Percentiles rank a stretch among this genome's conserved stretches.
phyloP scores from a whole-genome alignment of 2,113 vertebrate genomes.

The Hippocampus guttulatus region DNA sequence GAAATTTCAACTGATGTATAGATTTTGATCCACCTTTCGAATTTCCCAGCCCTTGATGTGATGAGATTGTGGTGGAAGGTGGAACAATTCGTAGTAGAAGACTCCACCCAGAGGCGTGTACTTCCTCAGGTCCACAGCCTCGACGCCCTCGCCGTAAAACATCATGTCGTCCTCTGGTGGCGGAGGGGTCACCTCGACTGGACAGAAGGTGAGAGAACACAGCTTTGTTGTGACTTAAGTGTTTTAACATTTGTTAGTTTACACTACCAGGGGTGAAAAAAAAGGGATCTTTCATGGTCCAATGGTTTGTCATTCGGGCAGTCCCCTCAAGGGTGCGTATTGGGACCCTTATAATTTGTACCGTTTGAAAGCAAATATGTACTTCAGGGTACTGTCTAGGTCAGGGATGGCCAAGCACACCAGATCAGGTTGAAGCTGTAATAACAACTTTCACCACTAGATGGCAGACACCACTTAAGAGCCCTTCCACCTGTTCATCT shows the following conservation, averaged over 20 bases:
- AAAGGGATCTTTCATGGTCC: too few species aligned
- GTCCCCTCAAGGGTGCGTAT: too few species aligned
- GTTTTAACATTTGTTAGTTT: background rate
- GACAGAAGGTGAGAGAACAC: background rate
- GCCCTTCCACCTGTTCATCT: too few species aligned
- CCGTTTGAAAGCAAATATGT: too few species aligned
- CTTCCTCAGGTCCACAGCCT: slow-evolving; percentile 73
- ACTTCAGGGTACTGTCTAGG: too few species aligned
- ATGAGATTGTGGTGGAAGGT: slow-evolving; percentile 76
- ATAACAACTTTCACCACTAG: too few species aligned
- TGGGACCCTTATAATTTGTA: too few species aligned
- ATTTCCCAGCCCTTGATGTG: slow-evolving; percentile 76
- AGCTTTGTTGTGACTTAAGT: background rate
- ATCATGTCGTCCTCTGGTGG: background rate
- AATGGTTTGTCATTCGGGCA: too few species aligned
- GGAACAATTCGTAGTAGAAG: slow-evolving; percentile 75
- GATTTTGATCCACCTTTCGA: slow-evolving; percentile 71
- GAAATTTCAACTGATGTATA: background rate
- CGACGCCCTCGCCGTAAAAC: background rate
- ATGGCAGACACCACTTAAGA: too few species aligned
- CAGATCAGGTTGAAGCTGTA: too few species aligned
- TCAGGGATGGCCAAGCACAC: too few species aligned
- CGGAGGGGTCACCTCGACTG: background rate
- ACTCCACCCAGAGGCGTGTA: slow-evolving; percentile 80
- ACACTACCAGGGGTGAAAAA: too few species aligned